Conservation (phyloP, 2,888 invertebrate species). For the Phragmatobia fuliginosa region DNA sequence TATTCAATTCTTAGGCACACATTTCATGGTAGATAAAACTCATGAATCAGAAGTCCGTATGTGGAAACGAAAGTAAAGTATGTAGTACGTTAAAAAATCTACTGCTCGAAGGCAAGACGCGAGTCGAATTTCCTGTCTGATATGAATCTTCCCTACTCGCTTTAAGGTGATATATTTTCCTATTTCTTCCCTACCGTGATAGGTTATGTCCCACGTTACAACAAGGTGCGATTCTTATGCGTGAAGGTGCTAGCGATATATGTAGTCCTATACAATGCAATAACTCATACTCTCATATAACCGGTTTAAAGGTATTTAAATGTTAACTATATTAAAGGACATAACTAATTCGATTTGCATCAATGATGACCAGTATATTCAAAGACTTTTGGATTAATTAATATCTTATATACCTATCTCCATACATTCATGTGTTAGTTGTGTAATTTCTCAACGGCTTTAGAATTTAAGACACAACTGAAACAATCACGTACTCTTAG, state of each 20-base stretch:
- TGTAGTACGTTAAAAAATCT: constrained; percentile 79
- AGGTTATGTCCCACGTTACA: constrained; percentile 56
- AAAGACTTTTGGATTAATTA: too few relatives aligned
- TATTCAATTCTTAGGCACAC: constrained; percentile 81
- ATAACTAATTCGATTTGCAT: background rate
- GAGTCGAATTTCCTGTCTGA: constrained; percentile 84
- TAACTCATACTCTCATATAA: background rate
- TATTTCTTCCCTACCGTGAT: constrained; percentile 75
- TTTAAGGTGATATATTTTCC: constrained; percentile 86
- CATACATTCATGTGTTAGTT: too few relatives aligned
- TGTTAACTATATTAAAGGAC: background rate
- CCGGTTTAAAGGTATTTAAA: background rate
- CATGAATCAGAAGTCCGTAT: constrained; percentile 85
- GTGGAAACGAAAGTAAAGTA: constrained; percentile 72
- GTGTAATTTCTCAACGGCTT: too few relatives aligned
- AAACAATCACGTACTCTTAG: too few relatives aligned
- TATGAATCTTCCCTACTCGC: constrained; percentile 86
- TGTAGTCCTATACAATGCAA: constrained; percentile 38
- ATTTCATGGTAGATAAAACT: constrained; percentile 85
- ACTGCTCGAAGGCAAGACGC: constrained; percentile 74
- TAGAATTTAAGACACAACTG: too few relatives aligned
- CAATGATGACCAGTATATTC: background rate
- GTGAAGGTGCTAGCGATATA: constrained; percentile 28
- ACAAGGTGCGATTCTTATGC: constrained; percentile 40
- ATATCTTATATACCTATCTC: too few relatives aligned